Conservation (phyloP, 2,113 vertebrate species). For the Arvicanthis niloticus region DNA sequence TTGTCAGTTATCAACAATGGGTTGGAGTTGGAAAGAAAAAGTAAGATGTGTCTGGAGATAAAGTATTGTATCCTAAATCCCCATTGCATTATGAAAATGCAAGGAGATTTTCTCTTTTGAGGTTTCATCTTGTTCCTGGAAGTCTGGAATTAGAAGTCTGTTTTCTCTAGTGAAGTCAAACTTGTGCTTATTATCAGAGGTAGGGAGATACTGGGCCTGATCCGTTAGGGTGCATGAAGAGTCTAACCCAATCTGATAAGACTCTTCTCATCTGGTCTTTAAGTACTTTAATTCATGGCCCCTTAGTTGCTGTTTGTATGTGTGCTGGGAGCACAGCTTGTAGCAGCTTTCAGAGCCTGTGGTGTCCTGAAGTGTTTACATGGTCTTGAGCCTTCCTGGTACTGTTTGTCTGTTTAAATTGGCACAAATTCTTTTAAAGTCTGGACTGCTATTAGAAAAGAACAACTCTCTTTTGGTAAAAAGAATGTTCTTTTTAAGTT, state of each 20-base stretch:
- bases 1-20: not conserved
- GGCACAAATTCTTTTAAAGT: constrained; percentile 20
- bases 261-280: constrained; percentile 31
- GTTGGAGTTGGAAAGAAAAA: not conserved
- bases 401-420: not conserved
- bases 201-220: constrained; percentile 23
- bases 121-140: not conserved
- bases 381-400: not conserved
- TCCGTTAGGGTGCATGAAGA: not conserved
- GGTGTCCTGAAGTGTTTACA: not conserved
- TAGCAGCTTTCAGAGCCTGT: not conserved
- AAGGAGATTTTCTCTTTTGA: constrained; percentile 22
- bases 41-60: not conserved
- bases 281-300: constrained; percentile 35
- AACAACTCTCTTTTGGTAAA: constrained; percentile 36
- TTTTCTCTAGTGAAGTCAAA: constrained; percentile 65
- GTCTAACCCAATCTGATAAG: constrained; percentile 47
- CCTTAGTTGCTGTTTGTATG: not conserved
- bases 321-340: not conserved
- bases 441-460: constrained; percentile 35
- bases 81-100: constrained; percentile 32
- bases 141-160: constrained; percentile 48
- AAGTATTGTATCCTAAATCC: not conserved
- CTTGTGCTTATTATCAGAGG: not conserved
- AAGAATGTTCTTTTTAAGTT: not conserved